Base-by-base conservation (phyloP, 2,888 invertebrate species). In the Pseudococcus jackbeardsleyi region DNA sequence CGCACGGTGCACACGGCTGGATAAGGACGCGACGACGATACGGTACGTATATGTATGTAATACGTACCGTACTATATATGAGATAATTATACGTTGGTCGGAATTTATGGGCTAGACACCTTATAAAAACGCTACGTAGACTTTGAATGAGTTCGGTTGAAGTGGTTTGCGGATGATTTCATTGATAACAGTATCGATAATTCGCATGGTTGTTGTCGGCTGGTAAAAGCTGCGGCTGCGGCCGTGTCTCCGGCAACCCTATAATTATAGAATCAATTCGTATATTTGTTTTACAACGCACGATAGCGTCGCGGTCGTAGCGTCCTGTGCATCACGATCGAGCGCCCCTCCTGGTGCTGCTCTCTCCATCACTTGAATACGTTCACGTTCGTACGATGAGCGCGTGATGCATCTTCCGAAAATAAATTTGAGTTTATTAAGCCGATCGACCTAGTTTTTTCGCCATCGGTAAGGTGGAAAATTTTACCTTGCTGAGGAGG, bases 41-140 rank as follows among this genome's bases (percentile, higher is more conserved):
- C 22, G 64, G 12, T 59, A 59, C 22, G 59, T 59, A 26, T 72
- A 12, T 33, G 26, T 72, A 72, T 33, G 72, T 33, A 72, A 9
- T 4, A 72, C 6, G 72, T 72, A 33, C 26, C 26, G 26, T 33
- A n/a, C n/a, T n/a, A 33, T 33, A 17, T 72, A 72, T 33, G 72
- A 72, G 72, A 72, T 33, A 72, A 72, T 72, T 72, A 72, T 72
- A 72, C 72, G 72, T 72, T 72, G 72, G 72, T 72, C 15, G 33
- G 72, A 72, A 72, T 72, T 72, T 72, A 72, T 72, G 72, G 72
- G 72, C 72, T 72, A 72, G 72, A 72, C 72, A 72, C 72, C 72
- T 72, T 72, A 72, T 72, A 42, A 42, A 39, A 42, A 42, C 42
- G 42, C 42, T 42, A 42, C 26, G 26, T 42, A 72, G 72, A 72